Conservation (phyloP, 2,888 invertebrate genomes). For the Rhagonycha lutea region DNA sequence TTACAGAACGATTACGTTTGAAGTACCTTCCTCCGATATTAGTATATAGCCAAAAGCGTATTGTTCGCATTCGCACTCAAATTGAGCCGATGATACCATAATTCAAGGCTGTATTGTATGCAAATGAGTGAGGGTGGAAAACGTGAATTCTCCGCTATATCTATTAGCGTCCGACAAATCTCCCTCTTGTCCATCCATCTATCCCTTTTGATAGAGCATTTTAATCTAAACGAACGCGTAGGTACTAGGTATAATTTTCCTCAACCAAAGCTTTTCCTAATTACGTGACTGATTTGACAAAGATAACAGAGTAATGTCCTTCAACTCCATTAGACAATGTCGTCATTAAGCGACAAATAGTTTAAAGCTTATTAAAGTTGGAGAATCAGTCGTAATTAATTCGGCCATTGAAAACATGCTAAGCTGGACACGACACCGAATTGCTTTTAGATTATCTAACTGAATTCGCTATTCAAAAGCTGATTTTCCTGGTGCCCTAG, state of each 20-base stretch:
- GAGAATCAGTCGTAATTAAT: constrained; percentile 29
- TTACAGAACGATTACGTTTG: neutral
- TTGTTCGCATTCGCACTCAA: constrained; percentile 14
- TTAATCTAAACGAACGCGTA: constrained; percentile 17
- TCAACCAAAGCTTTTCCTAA: constrained; percentile 6
- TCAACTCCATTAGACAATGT: constrained; percentile 20
- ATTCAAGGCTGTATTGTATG: constrained; percentile 24
- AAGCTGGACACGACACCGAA: constrained; percentile 33
- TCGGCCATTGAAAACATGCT: constrained; percentile 32
- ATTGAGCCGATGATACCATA: constrained; percentile 23
- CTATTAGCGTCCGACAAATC: constrained; percentile 13
- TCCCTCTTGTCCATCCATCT: constrained; percentile 8
- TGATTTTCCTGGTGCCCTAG: constrained; percentile 14
- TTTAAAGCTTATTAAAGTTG: constrained; percentile 31
- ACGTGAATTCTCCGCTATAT: constrained; percentile 2
- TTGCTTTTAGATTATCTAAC: constrained; percentile 34
- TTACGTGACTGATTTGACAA: constrained; percentile 22
- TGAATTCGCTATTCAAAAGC: constrained; percentile 30
- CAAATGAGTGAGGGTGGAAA: constrained; percentile 15
- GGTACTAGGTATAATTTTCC: neutral
- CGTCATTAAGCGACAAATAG: constrained; percentile 27
- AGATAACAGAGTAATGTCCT: constrained; percentile 13
- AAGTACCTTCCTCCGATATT: constrained; percentile 1
- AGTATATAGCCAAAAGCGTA: constrained; percentile 1
- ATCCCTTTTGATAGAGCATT: constrained; percentile 17